phyloP scores from a whole-genome alignment of 2,888 invertebrate genomes.

The Dioctria rufipes region DNA sequence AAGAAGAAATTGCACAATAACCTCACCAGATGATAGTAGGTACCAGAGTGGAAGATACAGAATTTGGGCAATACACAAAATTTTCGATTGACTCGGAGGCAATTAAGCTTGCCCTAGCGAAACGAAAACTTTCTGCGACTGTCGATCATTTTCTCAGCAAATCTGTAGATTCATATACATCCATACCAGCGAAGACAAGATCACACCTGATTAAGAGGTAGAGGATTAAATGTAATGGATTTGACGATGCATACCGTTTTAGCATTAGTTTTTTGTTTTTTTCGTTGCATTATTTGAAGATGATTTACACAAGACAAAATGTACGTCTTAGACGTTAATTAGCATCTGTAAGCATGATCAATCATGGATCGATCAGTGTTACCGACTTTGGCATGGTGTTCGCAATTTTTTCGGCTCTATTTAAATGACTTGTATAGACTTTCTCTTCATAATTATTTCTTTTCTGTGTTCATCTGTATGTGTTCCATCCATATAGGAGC shows the following conservation, averaged over 20 bases:
- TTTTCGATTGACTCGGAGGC: not conserved
- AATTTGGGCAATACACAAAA: slow-evolving; percentile 24
- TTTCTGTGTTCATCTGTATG: not conserved
- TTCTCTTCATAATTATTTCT: not conserved
- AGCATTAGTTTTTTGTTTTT: not conserved
- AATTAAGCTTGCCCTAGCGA: not conserved
- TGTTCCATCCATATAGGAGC: too few relatives aligned
- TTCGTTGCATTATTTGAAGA: not conserved
- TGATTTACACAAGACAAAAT: not conserved
- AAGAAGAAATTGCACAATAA: slow-evolving; percentile 35
- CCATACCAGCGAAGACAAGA: not conserved
- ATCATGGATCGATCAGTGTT: not conserved
- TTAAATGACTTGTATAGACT: not conserved
- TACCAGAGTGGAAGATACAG: slow-evolving; percentile 13
- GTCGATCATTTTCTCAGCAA: not conserved
- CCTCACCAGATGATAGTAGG: not conserved
- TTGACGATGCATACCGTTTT: not conserved
- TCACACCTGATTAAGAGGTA: not conserved
- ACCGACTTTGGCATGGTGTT: not conserved
- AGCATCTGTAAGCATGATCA: not conserved
- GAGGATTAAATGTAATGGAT: too few relatives aligned
- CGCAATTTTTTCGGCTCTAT: not conserved
- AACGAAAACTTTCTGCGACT: not conserved
- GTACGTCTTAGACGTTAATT: not conserved
- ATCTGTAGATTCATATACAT: not conserved